These are phyloP conservation scores for Myotis planiceps DNA, from an alignment of 2,797 vertebrate species.

Conservation along the genomic window DNA sequence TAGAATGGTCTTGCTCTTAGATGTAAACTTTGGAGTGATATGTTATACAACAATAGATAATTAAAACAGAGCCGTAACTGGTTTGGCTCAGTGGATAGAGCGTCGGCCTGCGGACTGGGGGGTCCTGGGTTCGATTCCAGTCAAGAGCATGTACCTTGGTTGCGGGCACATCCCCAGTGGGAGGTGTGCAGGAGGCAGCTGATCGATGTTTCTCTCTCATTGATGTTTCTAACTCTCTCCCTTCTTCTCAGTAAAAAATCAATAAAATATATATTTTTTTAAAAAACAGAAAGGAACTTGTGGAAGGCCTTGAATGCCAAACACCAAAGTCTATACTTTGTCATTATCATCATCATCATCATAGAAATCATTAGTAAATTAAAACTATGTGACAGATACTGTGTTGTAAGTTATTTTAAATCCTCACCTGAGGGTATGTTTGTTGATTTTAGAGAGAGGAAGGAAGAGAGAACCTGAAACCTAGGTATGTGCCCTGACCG, in stretches of 20 bases:
- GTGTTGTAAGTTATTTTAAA: background rate
- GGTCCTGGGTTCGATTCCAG: accelerated
- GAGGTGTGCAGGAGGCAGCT: too few relatives aligned
- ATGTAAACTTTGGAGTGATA: background rate
- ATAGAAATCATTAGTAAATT: conserved; percentile 16
- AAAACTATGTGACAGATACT: background rate
- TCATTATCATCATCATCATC: background rate
- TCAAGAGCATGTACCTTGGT: too few relatives aligned
- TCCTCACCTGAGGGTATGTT: background rate
- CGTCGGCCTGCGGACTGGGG: too few relatives aligned
- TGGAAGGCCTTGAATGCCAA: background rate
- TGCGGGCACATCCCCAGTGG: too few relatives aligned
- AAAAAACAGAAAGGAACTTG: background rate
- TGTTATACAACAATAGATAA: background rate
- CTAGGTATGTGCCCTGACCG: background rate
- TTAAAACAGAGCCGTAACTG: background rate
- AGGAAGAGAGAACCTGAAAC: background rate
- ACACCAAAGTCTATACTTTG: background rate
- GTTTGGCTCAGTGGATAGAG: too few relatives aligned
- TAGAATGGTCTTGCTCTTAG: background rate
- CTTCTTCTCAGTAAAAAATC: too few relatives aligned
- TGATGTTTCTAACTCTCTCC: too few relatives aligned
- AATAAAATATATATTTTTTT: too few relatives aligned
- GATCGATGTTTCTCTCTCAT: too few relatives aligned
- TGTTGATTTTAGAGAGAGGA: background rate